Percentiles rank a stretch among this genome's conserved stretches.
Conservation (phyloP, 2,797 vertebrate genomes). For the Antrozous pallidus region DNA sequence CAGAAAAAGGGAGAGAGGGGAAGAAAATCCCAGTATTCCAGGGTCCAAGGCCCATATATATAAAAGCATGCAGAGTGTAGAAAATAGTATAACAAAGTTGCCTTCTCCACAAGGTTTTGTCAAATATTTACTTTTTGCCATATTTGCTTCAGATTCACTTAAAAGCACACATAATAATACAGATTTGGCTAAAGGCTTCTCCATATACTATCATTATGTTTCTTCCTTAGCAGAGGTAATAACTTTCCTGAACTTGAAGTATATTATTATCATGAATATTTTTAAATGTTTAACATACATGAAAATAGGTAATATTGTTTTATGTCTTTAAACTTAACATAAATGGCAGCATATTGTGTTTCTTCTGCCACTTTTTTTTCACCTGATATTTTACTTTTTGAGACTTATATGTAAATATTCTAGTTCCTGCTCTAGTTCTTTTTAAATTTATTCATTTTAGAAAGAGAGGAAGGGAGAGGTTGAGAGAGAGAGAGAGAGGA, state of each 20-base stretch:
- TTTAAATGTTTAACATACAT: slow-evolving; percentile 3
- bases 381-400: neutral
- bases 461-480: neutral
- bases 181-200: neutral
- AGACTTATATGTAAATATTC: neutral
- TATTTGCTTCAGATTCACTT: neutral
- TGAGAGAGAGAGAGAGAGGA: neutral
- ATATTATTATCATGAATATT: neutral
- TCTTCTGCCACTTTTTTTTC: neutral
- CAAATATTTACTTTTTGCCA: slow-evolving; percentile 8
- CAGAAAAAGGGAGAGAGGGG: neutral
- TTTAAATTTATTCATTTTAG: neutral
- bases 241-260: neutral
- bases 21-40: slow-evolving; percentile 22
- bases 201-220: neutral
- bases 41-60: neutral
- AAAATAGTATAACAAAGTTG: slow-evolving; percentile 1
- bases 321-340: neutral
- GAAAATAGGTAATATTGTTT: neutral
- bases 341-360: neutral
- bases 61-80: neutral
- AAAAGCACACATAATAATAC: neutral
- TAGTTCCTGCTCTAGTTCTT: neutral
- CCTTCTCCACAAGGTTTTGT: neutral
- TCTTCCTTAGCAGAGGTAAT: neutral